A percentile compares a stretch with the other conserved stretches of the same genome.
Conservation (phyloP, 2,113 vertebrate species). For the Glaucomys volans region DNA sequence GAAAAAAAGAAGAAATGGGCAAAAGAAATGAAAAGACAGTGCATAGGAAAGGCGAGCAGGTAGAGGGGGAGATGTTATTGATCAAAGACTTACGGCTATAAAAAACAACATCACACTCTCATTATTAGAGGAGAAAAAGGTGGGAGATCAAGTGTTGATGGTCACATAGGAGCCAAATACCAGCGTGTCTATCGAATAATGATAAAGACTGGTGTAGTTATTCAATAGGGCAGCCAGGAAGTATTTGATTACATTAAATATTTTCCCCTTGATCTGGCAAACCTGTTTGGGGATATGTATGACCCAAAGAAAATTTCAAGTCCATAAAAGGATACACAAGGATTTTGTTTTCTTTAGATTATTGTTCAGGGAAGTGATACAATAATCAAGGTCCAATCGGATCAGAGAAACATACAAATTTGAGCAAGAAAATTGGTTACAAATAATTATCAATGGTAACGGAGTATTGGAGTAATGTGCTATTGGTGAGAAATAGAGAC, state of each 20-base stretch:
- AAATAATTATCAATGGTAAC: background rate
- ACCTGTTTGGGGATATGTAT: no score
- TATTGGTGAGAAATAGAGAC: background rate
- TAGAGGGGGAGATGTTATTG: background rate
- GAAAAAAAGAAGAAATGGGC: background rate
- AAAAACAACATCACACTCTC: background rate
- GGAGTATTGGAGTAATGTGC: background rate
- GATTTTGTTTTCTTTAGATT: background rate
- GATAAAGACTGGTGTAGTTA: background rate
- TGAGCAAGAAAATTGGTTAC: background rate
- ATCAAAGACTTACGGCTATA: background rate
- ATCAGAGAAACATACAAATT: background rate
- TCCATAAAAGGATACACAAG: background rate
- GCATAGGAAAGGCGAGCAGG: background rate
- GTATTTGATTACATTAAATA: background rate
- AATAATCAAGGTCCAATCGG: background rate
- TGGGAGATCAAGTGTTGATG: background rate
- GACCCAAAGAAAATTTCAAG: background rate
- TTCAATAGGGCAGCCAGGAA: background rate
- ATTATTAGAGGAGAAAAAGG: background rate
- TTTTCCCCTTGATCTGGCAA: background rate
- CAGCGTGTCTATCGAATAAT: background rate
- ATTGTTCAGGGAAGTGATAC: background rate
- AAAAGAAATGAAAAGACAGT: background rate
- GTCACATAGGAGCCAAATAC: background rate